These are phyloP conservation scores for Oligia latruncula DNA, from an alignment of 2,888 invertebrate species.

Conservation along the genomic window DNA sequence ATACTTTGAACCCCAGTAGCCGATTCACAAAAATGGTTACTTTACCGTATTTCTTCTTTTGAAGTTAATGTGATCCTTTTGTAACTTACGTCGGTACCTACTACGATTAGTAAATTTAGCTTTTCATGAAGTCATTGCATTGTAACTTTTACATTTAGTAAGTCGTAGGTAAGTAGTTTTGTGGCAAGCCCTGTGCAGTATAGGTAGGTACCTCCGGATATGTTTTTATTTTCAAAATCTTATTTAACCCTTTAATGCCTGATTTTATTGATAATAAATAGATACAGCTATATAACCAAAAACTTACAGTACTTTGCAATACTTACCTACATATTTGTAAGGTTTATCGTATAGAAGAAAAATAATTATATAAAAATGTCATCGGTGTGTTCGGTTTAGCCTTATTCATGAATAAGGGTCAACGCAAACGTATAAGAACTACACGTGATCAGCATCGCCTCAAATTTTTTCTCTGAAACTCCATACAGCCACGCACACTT, in stretches of 20 bases:
- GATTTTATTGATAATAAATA: background rate
- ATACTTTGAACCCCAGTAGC: conserved; percentile 62
- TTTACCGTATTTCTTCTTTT: conserved; percentile 58
- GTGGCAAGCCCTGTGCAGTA: background rate
- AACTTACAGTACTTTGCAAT: background rate
- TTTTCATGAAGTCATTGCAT: conserved; percentile 1
- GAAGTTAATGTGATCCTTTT: conserved; percentile 44
- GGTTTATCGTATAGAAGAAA: background rate
- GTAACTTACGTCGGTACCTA: conserved; percentile 26
- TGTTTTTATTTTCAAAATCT: background rate
- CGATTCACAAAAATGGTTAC: conserved; percentile 58
- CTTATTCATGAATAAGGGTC: background rate
- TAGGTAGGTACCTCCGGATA: background rate
- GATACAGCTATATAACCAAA: background rate
- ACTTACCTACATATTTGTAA: background rate
- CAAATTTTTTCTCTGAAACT: background rate
- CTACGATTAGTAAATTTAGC: conserved; percentile 39
- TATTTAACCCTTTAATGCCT: background rate
- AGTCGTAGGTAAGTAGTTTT: background rate
- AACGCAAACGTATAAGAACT: background rate
- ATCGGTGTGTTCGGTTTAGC: background rate
- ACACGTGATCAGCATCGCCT: background rate
- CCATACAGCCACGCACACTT: background rate
- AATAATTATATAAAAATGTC: no score
- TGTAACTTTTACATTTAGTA: background rate